Conservation (phyloP, 1,140 invertebrate genomes). For the Tetraneura akinire region DNA sequence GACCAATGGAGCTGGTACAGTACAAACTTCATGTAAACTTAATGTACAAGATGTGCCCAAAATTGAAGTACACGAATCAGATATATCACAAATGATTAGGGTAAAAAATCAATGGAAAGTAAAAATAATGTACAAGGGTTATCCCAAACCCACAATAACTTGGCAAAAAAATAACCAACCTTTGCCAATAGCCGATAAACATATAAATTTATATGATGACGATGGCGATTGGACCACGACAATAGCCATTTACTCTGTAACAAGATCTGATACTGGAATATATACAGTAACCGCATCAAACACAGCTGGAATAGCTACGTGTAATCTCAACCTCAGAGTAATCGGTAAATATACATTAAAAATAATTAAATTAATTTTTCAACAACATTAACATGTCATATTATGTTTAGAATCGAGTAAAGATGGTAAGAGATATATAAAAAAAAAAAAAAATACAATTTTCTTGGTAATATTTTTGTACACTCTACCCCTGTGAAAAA, state of each 20-base stretch:
- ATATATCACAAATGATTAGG: constrained; percentile 65
- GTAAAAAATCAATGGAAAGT: constrained; percentile 68
- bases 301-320: constrained; percentile 68
- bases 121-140: constrained; percentile 66
- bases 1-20: constrained; percentile 71
- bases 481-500: not conserved
- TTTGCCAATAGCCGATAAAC: constrained; percentile 61
- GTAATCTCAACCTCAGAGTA: constrained; percentile 76
- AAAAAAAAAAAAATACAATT: not conserved
- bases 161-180: constrained; percentile 68
- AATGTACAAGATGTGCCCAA: constrained; percentile 70
- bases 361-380: not conserved
- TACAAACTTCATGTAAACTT: constrained; percentile 69
- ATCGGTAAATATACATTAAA: constrained; percentile 66
- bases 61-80: constrained; percentile 65
- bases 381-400: not conserved
- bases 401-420: constrained; percentile 36
- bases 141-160: constrained; percentile 67
- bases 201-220: constrained; percentile 61
- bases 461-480: constrained; percentile 19
- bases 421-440: constrained; percentile 2
- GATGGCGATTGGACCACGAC: constrained; percentile 62
- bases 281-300: constrained; percentile 72
- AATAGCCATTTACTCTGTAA: constrained; percentile 66
- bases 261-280: constrained; percentile 66